Evolutionary conservation across 2,888 invertebrate species (phyloP).

Genomic region (Lordiphosa andalusiaca): DNA sequence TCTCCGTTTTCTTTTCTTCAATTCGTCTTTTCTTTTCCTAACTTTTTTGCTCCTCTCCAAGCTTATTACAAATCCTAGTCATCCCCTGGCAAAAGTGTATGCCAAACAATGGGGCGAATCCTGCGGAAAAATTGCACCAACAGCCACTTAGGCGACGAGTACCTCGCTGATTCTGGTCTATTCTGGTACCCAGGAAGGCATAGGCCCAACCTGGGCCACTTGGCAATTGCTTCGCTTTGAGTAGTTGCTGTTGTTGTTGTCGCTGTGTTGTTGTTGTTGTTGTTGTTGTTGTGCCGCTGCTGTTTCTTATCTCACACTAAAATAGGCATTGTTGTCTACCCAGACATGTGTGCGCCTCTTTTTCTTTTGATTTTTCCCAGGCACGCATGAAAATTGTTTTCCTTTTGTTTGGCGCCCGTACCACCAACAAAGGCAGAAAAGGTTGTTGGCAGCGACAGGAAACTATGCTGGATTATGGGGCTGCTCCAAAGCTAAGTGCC

Average conservation of each 20-base stretch:
- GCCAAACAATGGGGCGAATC: not conserved
- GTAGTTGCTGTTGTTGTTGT: conserved; percentile 20
- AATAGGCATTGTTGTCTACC: conserved; percentile 63
- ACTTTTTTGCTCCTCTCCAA: not conserved
- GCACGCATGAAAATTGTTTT: conserved; percentile 74
- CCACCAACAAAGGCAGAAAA: conserved; percentile 44
- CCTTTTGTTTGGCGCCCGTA: conserved; percentile 57
- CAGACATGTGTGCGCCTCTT: conserved; percentile 12
- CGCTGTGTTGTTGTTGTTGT: conserved; percentile 24
- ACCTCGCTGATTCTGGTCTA: conserved; percentile 24
- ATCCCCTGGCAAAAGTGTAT: conserved; percentile 15
- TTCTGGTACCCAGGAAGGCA: conserved; percentile 12
- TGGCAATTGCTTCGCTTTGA: conserved; percentile 65
- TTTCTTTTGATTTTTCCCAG: conserved; percentile 61
- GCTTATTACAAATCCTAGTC: too few relatives aligned
- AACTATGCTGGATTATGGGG: conserved; percentile 67
- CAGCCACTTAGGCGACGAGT: conserved; percentile 63
- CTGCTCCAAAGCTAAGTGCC: conserved; percentile 37
- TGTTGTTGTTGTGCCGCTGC: conserved; percentile 35
- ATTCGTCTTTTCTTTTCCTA: too few relatives aligned
- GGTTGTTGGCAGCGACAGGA: conserved; percentile 67
- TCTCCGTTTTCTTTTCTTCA: too few relatives aligned
- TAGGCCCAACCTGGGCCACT: conserved; percentile 44
- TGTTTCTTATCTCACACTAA: conserved; percentile 58
- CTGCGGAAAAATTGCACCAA: conserved; percentile 24